Percentiles rank a stretch among this genome's conserved stretches.
phyloP scores from a whole-genome alignment of 2,888 invertebrate genomes.

The Epistrophe grossulariae region DNA sequence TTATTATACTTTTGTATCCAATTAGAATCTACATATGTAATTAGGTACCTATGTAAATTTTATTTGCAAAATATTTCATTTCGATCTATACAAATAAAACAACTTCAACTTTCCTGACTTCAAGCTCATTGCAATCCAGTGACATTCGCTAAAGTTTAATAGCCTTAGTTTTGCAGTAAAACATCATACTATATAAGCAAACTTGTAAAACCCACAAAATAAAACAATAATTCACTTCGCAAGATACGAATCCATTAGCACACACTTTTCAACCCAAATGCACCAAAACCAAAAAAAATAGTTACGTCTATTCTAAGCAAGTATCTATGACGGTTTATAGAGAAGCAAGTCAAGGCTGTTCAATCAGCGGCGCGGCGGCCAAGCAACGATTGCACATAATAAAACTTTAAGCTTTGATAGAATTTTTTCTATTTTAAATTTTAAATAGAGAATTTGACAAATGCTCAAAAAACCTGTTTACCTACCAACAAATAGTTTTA shows the following conservation, averaged over 20 bases:
- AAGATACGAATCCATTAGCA: conserved; percentile 3
- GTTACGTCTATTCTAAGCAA: conserved; percentile 17
- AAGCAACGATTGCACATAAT: conserved; percentile 14
- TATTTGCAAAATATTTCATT: too few relatives aligned
- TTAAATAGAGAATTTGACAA: not conserved
- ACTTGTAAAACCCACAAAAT: not conserved
- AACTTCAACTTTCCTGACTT: conserved; percentile 18
- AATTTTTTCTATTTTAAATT: not conserved
- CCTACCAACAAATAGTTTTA: not conserved
- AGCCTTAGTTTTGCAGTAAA: conserved; percentile 21
- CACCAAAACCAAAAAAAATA: conserved; percentile 10
- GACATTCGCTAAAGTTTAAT: conserved; percentile 36
- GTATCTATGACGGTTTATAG: conserved; percentile 26
- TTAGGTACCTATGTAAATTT: too few relatives aligned
- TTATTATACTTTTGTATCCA: too few relatives aligned
- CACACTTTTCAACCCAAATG: not conserved
- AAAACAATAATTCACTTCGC: not conserved
- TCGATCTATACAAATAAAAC: not conserved
- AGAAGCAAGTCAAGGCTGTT: conserved; percentile 61
- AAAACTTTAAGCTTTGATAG: conserved; percentile 23
- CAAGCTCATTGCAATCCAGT: conserved; percentile 35
- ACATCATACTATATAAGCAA: not conserved
- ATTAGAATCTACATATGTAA: too few relatives aligned
- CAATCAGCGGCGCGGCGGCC: too few relatives aligned
- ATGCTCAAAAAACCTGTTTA: conserved; percentile 5